Conservation (phyloP, 1,140 invertebrate species). For the Drusus annulatus region DNA sequence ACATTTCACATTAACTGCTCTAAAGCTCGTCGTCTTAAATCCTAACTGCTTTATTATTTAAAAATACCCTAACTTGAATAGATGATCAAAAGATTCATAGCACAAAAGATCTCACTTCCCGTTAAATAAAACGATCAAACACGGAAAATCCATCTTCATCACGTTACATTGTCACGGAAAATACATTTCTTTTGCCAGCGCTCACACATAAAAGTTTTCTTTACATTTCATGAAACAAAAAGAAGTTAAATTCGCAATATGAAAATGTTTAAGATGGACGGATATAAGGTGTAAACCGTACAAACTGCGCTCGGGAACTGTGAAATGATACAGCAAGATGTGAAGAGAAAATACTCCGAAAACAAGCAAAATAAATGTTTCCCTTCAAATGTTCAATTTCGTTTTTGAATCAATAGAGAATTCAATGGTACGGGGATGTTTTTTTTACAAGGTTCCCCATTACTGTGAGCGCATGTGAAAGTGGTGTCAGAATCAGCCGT, state of each 20-base stretch:
- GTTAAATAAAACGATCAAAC: conserved; percentile 22
- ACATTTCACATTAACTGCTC: too few relatives aligned
- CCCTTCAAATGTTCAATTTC: not conserved
- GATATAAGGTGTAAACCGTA: not conserved
- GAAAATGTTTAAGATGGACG: conserved; percentile 16
- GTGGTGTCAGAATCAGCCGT: not conserved
- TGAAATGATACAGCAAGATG: not conserved
- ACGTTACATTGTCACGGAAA: not conserved
- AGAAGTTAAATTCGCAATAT: not conserved
- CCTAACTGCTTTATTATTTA: too few relatives aligned
- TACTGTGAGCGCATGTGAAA: not conserved
- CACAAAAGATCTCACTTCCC: not conserved
- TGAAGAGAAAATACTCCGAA: too few relatives aligned
- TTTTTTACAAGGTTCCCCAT: not conserved
- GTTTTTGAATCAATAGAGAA: not conserved
- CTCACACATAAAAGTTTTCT: conserved; percentile 1
- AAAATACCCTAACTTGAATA: too few relatives aligned
- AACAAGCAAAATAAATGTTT: not conserved
- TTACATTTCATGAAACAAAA: not conserved
- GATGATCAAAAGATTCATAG: too few relatives aligned
- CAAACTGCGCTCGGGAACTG: too few relatives aligned
- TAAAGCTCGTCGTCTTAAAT: too few relatives aligned
- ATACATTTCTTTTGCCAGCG: not conserved
- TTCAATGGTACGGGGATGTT: not conserved
- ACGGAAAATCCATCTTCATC: conserved; percentile 10